Percentiles rank a stretch among this genome's conserved stretches.
Conservation (phyloP, 2,113 vertebrate species). For the Ifrita kowaldi region DNA sequence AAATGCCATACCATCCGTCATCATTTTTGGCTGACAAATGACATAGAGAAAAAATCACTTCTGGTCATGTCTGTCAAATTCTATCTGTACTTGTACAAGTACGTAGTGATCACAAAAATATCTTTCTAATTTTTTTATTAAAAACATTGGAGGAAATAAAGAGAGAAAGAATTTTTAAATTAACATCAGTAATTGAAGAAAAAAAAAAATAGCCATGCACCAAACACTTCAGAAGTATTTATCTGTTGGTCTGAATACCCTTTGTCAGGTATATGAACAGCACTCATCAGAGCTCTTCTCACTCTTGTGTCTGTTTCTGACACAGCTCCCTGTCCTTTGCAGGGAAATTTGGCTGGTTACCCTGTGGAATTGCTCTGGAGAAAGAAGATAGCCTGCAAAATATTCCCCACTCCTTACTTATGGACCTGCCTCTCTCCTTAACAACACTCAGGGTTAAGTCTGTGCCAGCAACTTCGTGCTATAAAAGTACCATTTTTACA, state of each 20-base stretch:
- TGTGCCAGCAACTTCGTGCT: background rate
- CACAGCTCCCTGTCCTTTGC: background rate
- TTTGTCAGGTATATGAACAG: background rate
- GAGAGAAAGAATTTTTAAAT: background rate
- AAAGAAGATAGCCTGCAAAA: background rate
- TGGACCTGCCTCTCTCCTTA: background rate
- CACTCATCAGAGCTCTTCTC: background rate
- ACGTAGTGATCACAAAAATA: background rate
- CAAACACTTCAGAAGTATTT: background rate
- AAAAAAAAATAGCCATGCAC: background rate
- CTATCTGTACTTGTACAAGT: background rate
- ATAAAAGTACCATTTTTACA: background rate
- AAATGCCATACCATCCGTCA: background rate
- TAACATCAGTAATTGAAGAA: background rate
- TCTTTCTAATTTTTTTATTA: background rate
- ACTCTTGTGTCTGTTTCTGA: background rate
- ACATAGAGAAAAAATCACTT: background rate
- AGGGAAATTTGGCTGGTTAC: background rate
- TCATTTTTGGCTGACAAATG: background rate
- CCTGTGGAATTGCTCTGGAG: background rate
- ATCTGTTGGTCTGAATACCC: background rate
- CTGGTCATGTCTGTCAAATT: background rate
- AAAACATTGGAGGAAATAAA: background rate
- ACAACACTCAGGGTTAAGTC: fast-evolving
- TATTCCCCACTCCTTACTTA: background rate